Evolutionary conservation across 2,888 invertebrate species (phyloP).

Genomic region (Acrobeloides nanus): DNA sequence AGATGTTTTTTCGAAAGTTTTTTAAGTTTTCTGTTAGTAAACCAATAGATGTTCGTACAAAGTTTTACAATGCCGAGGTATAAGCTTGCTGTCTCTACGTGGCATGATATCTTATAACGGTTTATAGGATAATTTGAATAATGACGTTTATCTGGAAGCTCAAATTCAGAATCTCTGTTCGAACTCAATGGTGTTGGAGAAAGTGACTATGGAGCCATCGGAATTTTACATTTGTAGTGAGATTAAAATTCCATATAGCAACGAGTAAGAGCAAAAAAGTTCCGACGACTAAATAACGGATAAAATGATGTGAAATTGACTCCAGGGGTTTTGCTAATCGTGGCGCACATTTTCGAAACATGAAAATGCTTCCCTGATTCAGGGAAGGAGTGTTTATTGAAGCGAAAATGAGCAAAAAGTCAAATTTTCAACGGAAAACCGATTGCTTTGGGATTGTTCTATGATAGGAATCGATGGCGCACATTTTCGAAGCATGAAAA

Average conservation of each 20-base stretch:
- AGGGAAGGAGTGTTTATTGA: no score
- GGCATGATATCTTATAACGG: no score
- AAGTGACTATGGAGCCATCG: conserved; percentile 84
- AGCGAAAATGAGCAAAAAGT: no score
- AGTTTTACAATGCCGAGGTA: conserved; percentile 84
- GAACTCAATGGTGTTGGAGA: conserved; percentile 83
- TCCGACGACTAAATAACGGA: conserved; percentile 1
- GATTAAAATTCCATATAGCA: conserved; percentile 45
- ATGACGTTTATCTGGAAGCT: conserved; percentile 68
- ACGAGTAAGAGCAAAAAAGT: conserved; percentile 12
- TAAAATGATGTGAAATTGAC: not conserved
- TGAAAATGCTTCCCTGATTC: no score
- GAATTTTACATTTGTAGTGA: conserved; percentile 68
- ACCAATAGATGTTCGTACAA: conserved; percentile 94
- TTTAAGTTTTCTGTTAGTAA: conserved; percentile 92
- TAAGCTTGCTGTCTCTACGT: not conserved
- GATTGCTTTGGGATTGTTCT: no score
- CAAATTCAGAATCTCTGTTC: conserved; percentile 87
- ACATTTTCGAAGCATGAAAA: no score
- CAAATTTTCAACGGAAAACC: no score
- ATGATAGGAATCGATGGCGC: no score
- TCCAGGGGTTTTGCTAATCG: not conserved
- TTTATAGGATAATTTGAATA: conserved; percentile 59
- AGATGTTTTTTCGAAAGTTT: conserved; percentile 84
- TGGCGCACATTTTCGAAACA: no score